Evolutionary conservation across 2,888 invertebrate genomes (phyloP).

Genomic region (Leptarthrus brevirostris): DNA sequence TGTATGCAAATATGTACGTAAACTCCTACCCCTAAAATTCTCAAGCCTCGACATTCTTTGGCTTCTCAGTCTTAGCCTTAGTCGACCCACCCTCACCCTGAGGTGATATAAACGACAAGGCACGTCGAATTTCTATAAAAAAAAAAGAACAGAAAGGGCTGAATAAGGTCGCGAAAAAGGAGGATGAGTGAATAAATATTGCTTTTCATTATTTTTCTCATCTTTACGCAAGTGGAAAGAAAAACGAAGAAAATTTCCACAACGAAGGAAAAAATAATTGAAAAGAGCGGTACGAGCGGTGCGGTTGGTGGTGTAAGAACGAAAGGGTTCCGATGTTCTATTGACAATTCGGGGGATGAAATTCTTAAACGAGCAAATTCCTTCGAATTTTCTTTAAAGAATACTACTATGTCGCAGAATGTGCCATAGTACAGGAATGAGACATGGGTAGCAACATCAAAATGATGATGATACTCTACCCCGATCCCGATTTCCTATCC

Average conservation of each 20-base stretch:
- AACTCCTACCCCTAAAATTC: neutral
- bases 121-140: conserved; percentile 3
- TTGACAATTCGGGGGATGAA: conserved; percentile 6
- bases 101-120: neutral
- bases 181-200: conserved; percentile 25
- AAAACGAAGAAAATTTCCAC: conserved; percentile 28
- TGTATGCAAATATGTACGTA: conserved; percentile 11
- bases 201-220: conserved; percentile 36
- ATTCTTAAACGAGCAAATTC: conserved; percentile 10
- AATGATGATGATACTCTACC: neutral
- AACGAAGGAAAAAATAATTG: conserved; percentile 8
- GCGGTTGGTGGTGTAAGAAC: neutral
- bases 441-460: too few species aligned
- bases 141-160: conserved; percentile 21
- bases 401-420: conserved; percentile 1
- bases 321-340: conserved; percentile 1
- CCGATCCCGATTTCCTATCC: too few species aligned
- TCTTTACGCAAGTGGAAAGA: conserved; percentile 39
- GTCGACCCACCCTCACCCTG: neutral
- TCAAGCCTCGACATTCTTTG: too few species aligned
- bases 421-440: neutral
- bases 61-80: too few species aligned
- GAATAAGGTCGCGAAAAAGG: conserved; percentile 7
- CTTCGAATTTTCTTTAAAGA: neutral
- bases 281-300: neutral